phyloP scores from a whole-genome alignment of 2,888 invertebrate genomes.

The Cetonia aurata region DNA sequence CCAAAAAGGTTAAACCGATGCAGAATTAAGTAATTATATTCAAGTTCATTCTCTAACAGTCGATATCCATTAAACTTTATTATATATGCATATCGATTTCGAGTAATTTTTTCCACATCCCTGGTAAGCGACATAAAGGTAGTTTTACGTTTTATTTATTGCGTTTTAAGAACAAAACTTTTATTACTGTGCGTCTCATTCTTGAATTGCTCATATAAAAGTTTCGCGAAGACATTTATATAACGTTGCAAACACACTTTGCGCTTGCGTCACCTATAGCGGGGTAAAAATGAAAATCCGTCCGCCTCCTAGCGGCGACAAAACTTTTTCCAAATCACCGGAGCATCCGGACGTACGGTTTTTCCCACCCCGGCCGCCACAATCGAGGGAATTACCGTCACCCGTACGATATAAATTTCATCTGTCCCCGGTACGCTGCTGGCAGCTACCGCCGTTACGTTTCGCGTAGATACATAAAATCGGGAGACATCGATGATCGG shows the following conservation, averaged over 20 bases:
- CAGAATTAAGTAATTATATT: too few species aligned
- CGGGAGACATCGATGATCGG: slow-evolving; percentile 44
- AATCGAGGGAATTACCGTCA: slow-evolving; percentile 1
- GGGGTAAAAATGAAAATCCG: neutral
- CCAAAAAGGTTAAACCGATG: too few species aligned
- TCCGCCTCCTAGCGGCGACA: neutral
- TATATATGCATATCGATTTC: too few species aligned
- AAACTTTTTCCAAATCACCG: slow-evolving; percentile 24
- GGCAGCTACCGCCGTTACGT: slow-evolving; percentile 9
- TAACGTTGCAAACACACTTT: slow-evolving; percentile 7
- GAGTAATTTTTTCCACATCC: too few species aligned
- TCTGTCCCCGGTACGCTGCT: neutral
- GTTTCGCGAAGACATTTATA: slow-evolving; percentile 7
- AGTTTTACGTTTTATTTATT: too few species aligned
- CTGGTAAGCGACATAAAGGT: too few species aligned
- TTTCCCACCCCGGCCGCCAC: neutral
- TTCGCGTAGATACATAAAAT: slow-evolving; percentile 40
- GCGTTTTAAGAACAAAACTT: slow-evolving; percentile 34
- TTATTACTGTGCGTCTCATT: slow-evolving; percentile 21
- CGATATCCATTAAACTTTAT: too few species aligned
- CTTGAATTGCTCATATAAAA: slow-evolving; percentile 1
- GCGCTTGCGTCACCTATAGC: slow-evolving; percentile 4
- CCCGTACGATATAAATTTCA: slow-evolving; percentile 19
- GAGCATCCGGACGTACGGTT: neutral
- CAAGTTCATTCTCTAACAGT: too few species aligned